Percentiles rank a stretch among this genome's conserved stretches.
These are phyloP conservation scores for Diloba caeruleocephala DNA, from an alignment of 2,888 invertebrate species.

Conservation along the genomic window DNA sequence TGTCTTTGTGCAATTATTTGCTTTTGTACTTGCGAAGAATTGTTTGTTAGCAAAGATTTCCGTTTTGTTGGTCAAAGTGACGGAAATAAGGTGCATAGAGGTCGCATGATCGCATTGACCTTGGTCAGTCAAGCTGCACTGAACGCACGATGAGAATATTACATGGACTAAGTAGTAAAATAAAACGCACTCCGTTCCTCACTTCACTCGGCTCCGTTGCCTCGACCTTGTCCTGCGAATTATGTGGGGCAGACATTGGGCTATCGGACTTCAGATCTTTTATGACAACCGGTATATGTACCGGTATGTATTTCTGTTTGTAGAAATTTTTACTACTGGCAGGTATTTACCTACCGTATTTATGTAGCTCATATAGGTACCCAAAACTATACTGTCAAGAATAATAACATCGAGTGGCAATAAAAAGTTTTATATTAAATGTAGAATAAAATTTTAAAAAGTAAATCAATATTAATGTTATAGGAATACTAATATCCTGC, in stretches of 20 bases:
- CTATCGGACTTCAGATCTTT: slow-evolving; percentile 1
- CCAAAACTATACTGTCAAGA: no score
- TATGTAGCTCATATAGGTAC: no score
- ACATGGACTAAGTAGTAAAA: slow-evolving; percentile 16
- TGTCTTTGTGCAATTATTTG: slow-evolving; percentile 50
- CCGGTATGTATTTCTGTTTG: no score
- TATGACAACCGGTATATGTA: no score
- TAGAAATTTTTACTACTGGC: no score
- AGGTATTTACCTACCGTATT: no score
- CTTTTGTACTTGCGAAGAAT: slow-evolving; percentile 37
- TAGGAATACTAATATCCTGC: no score
- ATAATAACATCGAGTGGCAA: no score
- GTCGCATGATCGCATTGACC: slow-evolving; percentile 23
- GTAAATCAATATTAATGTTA: no score
- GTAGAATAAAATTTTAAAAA: no score
- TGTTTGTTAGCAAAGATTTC: slow-evolving; percentile 25
- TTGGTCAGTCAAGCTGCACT: slow-evolving; percentile 13
- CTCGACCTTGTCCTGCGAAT: slow-evolving; percentile 21
- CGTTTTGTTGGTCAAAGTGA: slow-evolving; percentile 21
- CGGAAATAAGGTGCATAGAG: slow-evolving; percentile 26
- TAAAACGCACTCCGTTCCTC: no score
- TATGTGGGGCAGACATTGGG: not conserved
- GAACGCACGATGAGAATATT: slow-evolving; percentile 18
- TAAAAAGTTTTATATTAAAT: no score
- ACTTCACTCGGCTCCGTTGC: not conserved